Base-by-base conservation (phyloP, 2,888 invertebrate species). In the Xanthia togata region DNA sequence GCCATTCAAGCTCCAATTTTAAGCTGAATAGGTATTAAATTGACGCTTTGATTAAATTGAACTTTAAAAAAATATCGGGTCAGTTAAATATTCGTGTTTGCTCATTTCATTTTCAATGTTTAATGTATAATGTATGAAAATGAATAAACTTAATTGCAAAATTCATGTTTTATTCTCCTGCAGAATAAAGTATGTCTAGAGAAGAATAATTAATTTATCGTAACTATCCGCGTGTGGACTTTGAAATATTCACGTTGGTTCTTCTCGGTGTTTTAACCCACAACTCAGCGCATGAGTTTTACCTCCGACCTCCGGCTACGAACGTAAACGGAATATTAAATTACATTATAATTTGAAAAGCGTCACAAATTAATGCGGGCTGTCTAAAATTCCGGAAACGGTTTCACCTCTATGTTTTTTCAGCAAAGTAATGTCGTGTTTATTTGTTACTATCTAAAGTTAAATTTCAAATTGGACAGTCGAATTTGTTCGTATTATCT, bases 261-360 rank as follows among this genome's bases (percentile, higher is more conserved):
- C 14, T 57, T 38, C 41, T 9, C 2, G 17, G 14, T 20, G 31
- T 31, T 41, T 20, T 35, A n/a, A 31, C 2, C 31, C 50, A n/a
- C 50, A 17, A 23, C n/a, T n/a, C 14, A 20, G n/a, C 4, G 17
- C 20, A 53, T 53, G 20, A 38, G 5, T n/a, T 26, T 20, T 20
- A 41, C 41, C 41, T 11, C 41, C 41, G 38, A n/a, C 38, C 63
- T 31, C 47, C 5, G 12, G 4, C 8, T 23, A 12, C n/a, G 41
- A 64, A 64, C 64, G 17, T 23, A 53, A 75, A 78, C 67, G 23
- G 78, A 75, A 78, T 78, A 78, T 35, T 8, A 67, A 67, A 53
- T 75, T 55, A 44, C 44, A 65, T 78, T 50, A 47, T n/a, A 50
- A 41, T 60, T 59, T 47, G 2, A 76, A 23, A 23, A 76, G 50